Percentiles rank a stretch among this genome's conserved stretches.
Evolutionary conservation across 1,140 invertebrate species (phyloP).

Genomic region (Nasonia vitripennis): DNA sequence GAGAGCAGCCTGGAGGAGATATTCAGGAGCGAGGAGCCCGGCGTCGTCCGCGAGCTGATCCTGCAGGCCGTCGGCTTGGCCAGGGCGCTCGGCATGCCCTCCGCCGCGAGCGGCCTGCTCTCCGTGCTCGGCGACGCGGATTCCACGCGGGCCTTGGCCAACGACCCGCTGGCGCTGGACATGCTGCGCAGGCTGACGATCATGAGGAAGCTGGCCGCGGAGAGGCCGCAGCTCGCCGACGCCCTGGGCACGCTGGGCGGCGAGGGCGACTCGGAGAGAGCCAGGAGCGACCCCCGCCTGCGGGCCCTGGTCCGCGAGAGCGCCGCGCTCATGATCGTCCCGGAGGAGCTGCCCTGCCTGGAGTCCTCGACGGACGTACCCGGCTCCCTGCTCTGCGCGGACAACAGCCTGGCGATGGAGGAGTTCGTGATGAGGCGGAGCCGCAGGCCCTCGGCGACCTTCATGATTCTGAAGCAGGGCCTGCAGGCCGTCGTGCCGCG

Average conservation of each 20-base stretch:
- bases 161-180: conserved; percentile 79
- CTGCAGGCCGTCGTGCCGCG: conserved; percentile 86
- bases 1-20: conserved; percentile 74
- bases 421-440: conserved; percentile 81
- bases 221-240: conserved; percentile 78
- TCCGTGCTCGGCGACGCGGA: conserved; percentile 78
- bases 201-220: conserved; percentile 83
- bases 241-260: conserved; percentile 79
- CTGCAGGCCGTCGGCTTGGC: conserved; percentile 83
- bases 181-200: conserved; percentile 83
- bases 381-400: conserved; percentile 78
- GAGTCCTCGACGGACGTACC: conserved; percentile 82
- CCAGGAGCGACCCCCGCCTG: conserved; percentile 80
- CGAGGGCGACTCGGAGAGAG: conserved; percentile 77
- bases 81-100: conserved; percentile 81
- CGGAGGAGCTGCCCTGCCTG: conserved; percentile 77
- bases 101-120: conserved; percentile 78
- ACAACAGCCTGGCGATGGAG: conserved; percentile 85
- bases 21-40: conserved; percentile 75
- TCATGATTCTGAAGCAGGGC: conserved; percentile 85
- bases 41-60: conserved; percentile 75
- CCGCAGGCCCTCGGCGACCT: conserved; percentile 77
- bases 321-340: conserved; percentile 81
- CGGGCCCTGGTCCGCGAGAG: conserved; percentile 83
- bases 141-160: conserved; percentile 77